Conservation (phyloP, 2,113 vertebrate species). For the Hucho hucho region DNA sequence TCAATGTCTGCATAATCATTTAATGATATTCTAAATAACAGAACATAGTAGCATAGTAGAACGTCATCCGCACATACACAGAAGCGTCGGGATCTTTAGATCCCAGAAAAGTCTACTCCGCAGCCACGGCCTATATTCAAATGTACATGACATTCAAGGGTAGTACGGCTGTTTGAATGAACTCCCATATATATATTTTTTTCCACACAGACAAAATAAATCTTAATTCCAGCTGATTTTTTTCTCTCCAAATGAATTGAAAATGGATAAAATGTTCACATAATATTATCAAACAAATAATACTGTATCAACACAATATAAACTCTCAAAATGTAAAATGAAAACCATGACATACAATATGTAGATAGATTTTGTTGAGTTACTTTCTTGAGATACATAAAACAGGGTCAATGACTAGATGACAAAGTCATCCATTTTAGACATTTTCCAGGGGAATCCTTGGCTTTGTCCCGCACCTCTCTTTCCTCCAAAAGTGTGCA, state of each 20-base stretch:
- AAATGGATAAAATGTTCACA: constrained; percentile 71
- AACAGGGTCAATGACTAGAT: constrained; percentile 35
- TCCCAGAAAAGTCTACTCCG: no score
- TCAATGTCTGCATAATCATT: no score
- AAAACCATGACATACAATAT: constrained; percentile 66
- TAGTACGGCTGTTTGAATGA: constrained; percentile 64
- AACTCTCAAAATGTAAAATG: constrained; percentile 68
- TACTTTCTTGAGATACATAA: constrained; percentile 33
- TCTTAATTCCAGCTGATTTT: constrained; percentile 61
- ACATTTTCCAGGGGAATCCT: constrained; percentile 43
- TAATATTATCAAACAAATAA: constrained; percentile 69
- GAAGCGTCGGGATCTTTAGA: no score
- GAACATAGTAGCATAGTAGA: no score
- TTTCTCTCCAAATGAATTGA: constrained; percentile 57
- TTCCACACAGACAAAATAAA: constrained; percentile 62
- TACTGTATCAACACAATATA: constrained; percentile 67
- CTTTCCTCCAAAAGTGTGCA: no score
- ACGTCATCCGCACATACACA: no score
- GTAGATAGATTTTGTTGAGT: constrained; percentile 47
- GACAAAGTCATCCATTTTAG: constrained; percentile 40
- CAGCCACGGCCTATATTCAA: constrained; percentile 49
- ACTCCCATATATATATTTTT: constrained; percentile 63
- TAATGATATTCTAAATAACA: no score
- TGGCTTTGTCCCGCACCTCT: background rate
- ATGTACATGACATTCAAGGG: constrained; percentile 75